Conservation (phyloP, 2,888 invertebrate species). For the Noctua janthina region DNA sequence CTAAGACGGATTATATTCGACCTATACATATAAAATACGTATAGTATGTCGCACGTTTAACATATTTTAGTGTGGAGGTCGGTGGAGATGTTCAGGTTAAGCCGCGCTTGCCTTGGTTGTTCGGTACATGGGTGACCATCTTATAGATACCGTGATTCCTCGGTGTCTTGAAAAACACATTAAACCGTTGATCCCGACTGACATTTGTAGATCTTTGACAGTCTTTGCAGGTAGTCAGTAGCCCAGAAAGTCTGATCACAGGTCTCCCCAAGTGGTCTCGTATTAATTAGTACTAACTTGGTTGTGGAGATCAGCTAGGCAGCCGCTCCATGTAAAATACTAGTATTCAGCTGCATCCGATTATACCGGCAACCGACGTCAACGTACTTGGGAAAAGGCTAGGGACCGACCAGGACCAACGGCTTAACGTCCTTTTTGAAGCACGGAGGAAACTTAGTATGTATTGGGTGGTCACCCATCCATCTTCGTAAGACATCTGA, state of each 20-base stretch:
- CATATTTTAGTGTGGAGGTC: neutral
- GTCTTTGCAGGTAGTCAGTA: neutral
- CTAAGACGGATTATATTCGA: conserved; percentile 48
- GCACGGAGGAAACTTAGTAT: no score
- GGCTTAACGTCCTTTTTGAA: no score
- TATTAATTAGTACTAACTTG: neutral
- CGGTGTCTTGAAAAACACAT: neutral
- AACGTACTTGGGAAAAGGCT: no score
- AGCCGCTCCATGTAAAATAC: no score
- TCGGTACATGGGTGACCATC: neutral
- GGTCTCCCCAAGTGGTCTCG: neutral
- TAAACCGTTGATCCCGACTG: neutral
- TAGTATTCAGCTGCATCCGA: no score
- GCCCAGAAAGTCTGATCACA: neutral
- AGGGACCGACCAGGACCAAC: no score
- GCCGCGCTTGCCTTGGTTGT: neutral
- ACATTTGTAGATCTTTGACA: neutral
- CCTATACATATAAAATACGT: conserved; percentile 4
- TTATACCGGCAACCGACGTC: no score
- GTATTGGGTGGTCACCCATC: no score
- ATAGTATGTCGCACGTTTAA: neutral
- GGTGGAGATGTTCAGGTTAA: neutral
- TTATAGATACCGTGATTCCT: neutral
- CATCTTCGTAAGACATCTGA: neutral
- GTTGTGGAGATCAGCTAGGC: neutral